Base-by-base conservation (phyloP, 2,113 vertebrate species). In the Clarias batrachus region DNA sequence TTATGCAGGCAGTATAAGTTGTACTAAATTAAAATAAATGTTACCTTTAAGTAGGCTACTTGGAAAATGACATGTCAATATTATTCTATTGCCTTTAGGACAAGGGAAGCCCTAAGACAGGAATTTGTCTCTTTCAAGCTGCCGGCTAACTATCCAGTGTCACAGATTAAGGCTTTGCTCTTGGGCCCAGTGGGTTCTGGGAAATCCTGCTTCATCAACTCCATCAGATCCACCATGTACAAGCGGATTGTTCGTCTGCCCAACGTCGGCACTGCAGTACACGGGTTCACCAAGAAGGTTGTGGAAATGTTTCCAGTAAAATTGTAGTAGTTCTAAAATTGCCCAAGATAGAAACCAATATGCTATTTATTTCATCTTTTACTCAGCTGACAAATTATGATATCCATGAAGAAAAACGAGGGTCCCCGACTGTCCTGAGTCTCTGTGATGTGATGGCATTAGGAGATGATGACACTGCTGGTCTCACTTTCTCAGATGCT, bases 161-260 rank as follows among this genome's bases (percentile, higher is more conserved):
- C 62, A 6, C 78, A 0, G 27, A 41, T 57, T 8, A 81, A 84
- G 62, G 86, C 41, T 41, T 84, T 88, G 21, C 84, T 89, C 21
- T 33, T 89, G 83, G 89, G 89, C 41, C 89, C 86, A 33, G 80
- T 80, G 48, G 86, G 89, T 66, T 56, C 89, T 78, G 89, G 89
- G 25, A 89, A 88, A 56, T 88, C 86, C 80, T 86, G 86, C 57
- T 66, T 89, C 21, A 59, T 89, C 80, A 88, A 41, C 84, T 88
- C 89, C 37, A 57, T 89, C 54, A 79, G 65, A 57, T 88, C 86
- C 62, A 85, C 82, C 3, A 57, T 89, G 71, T 79, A 81, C 56
- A 59, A 33, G 16, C 30, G 65, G 0, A 37, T 86, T 0, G 7
- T 65, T 1, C 74, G 80, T 19, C 66, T 87, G 65, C 73, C 89